A percentile compares a stretch with the other conserved stretches of the same genome.
These are phyloP conservation scores for Nesoenas mayeri DNA, from an alignment of 2,113 vertebrate species.

Conservation along the genomic window DNA sequence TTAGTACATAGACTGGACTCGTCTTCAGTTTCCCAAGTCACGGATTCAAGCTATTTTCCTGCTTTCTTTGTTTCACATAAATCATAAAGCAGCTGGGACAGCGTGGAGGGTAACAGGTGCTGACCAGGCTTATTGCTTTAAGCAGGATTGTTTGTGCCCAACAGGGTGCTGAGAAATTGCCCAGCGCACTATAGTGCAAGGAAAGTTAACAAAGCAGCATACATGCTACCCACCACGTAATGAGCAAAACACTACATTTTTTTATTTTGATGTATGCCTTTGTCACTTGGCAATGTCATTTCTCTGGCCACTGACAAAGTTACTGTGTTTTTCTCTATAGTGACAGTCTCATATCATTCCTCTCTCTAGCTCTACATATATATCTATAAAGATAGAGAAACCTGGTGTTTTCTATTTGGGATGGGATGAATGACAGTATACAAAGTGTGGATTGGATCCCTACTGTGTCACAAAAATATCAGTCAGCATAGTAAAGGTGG, in stretches of 20 bases:
- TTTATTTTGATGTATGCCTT: constrained; percentile 32
- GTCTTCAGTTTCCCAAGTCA: not conserved
- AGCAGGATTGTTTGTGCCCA: not conserved
- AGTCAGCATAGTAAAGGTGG: not conserved
- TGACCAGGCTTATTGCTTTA: not conserved
- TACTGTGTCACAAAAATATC: not conserved
- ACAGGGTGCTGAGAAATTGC: not conserved
- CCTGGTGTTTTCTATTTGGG: not conserved
- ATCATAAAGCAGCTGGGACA: not conserved
- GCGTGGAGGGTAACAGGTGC: not conserved
- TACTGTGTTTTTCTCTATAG: not conserved
- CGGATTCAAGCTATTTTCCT: not conserved
- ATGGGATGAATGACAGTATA: not conserved
- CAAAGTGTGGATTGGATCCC: not conserved
- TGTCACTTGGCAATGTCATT: constrained; percentile 19
- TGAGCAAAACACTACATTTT: not conserved
- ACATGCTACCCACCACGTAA: not conserved
- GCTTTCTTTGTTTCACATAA: not conserved
- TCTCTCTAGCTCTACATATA: not conserved
- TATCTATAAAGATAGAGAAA: not conserved
- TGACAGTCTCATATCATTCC: not conserved
- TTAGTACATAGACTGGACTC: rapidly evolving
- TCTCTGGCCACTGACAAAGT: not conserved
- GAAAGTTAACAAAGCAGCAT: not conserved
- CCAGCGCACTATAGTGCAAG: not conserved